Base-by-base conservation (phyloP, 2,113 vertebrate species). In the Lepidothrix coronata region DNA sequence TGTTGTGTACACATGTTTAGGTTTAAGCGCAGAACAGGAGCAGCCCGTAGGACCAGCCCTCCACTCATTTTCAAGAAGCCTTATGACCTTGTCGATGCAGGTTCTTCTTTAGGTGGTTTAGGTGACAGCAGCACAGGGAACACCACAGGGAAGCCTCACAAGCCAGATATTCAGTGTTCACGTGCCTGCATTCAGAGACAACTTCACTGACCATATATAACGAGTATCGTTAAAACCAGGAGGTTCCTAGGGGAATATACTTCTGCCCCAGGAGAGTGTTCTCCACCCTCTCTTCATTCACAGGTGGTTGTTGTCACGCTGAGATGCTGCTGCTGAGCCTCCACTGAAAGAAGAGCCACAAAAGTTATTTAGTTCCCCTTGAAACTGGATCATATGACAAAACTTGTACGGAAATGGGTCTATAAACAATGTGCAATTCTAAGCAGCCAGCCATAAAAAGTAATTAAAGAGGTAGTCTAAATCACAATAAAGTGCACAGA, bases 401-500 rank as follows among this genome's bases (percentile, higher is more conserved):
- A 94, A 78, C 74, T 39, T 95, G 70, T 88, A 80, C 2, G 9
- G 78, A 92, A 96, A 89, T 74, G 79, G 66, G 76, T 73, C 91
- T 91, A 95, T 91, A 96, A 95, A 95, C 79, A 94, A 89, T 73
- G 48, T 70, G 72, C 78, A 95, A 54, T 35, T 96, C 66, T 92
- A 80, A 37, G 76, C 68, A 97, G 85, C 72, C 92, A 97, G 91
- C 94, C 77, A 35, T 95, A 97, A 94, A 98, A 97, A 96, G 93
- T 88, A 97, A 97, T 97, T 97, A 98, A 96, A 89, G 67, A 72
- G 65, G 73, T 35, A 44, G 88, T 85, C 93, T 98, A 97, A 98
- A 98, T 98, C 96, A 97, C 73, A 90, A 76, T 58, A 91, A 96
- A 97, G 70, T 68, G 52, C 17, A 74, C 19, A 59, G 93, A 95